Conservation (phyloP, 2,888 invertebrate genomes). For the Nematopogon swammerdamellus region DNA sequence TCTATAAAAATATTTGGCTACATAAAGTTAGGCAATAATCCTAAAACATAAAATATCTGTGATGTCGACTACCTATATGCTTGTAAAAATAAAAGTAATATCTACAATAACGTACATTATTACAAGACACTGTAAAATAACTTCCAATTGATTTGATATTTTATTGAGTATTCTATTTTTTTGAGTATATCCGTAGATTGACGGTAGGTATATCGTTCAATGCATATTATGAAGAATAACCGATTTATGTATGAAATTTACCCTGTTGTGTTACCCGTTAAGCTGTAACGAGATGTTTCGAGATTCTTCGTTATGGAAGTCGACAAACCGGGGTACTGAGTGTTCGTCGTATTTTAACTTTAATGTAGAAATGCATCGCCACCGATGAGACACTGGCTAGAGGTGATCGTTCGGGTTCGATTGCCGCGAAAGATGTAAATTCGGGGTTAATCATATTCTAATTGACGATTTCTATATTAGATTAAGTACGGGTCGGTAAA, state of each 20-base stretch:
- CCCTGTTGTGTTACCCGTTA: conserved; percentile 31
- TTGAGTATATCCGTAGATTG: too few species aligned
- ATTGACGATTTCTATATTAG: background rate
- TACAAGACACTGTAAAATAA: background rate
- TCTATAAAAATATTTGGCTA: conserved; percentile 44
- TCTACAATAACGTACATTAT: background rate
- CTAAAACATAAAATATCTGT: background rate
- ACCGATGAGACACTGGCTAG: too few species aligned
- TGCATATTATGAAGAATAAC: conserved; percentile 14
- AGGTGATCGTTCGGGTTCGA: too few species aligned
- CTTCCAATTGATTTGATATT: background rate
- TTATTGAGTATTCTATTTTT: background rate
- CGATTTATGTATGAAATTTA: conserved; percentile 32
- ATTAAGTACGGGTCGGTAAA: background rate
- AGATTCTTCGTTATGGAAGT: background rate
- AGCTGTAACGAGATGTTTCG: background rate
- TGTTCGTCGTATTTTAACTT: too few species aligned
- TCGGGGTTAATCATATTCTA: background rate
- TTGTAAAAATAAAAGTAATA: conserved; percentile 1
- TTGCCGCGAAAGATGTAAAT: too few species aligned
- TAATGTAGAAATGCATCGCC: too few species aligned
- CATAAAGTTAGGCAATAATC: conserved; percentile 15
- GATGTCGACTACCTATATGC: background rate
- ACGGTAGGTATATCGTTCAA: too few species aligned
- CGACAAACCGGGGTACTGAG: background rate